Conservation (phyloP, 2,113 vertebrate genomes). For the Lota lota region DNA sequence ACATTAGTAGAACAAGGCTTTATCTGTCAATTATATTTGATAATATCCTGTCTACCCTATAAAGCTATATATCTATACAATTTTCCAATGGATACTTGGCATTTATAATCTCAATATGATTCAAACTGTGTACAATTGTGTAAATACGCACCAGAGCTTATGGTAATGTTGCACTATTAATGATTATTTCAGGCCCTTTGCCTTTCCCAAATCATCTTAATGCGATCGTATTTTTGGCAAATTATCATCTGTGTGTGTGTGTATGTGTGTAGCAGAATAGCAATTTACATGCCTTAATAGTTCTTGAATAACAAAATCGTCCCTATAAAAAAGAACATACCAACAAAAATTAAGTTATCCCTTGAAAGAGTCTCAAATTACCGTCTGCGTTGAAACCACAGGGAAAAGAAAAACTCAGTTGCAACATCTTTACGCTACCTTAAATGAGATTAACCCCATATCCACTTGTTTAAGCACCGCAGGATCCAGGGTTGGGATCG, state of each 20-base stretch:
- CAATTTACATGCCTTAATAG: background rate
- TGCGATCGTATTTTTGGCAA: too few species aligned
- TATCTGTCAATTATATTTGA: too few species aligned
- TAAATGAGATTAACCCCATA: slow-evolving; percentile 31
- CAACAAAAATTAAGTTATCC: background rate
- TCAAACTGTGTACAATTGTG: background rate
- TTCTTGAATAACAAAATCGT: background rate
- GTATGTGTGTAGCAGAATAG: too few species aligned
- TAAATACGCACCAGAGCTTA: background rate
- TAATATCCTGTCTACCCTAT: too few species aligned
- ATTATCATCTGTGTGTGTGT: too few species aligned
- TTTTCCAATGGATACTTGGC: too few species aligned
- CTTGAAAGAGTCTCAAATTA: slow-evolving; percentile 4
- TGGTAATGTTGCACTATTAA: background rate
- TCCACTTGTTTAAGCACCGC: slow-evolving; percentile 28
- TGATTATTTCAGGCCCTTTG: background rate
- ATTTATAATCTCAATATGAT: background rate
- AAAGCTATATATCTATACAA: too few species aligned
- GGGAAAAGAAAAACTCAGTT: slow-evolving; percentile 12
- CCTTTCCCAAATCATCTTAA: background rate
- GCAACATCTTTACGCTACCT: slow-evolving; percentile 21
- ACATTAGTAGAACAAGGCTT: too few species aligned
- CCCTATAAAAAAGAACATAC: slow-evolving; percentile 3
- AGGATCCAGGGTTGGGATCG: background rate
- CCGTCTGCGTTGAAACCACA: background rate